Percentiles rank a stretch among this genome's conserved stretches.
Evolutionary conservation across 2,888 invertebrate species (phyloP).

Genomic region (Cloeon dipterum): DNA sequence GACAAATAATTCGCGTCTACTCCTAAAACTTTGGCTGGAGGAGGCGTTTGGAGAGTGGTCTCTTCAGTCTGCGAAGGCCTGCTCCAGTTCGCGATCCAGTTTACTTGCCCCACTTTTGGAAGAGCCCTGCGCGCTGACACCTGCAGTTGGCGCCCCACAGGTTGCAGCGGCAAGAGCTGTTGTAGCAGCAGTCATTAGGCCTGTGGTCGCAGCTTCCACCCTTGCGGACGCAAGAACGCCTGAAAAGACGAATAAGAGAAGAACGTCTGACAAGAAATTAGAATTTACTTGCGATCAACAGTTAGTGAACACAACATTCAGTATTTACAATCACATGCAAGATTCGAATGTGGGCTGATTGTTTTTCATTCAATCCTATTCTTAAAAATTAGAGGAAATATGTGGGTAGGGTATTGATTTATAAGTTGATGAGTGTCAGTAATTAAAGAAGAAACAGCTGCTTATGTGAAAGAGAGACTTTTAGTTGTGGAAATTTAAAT

Average conservation of each 20-base stretch:
- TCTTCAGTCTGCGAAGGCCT: neutral
- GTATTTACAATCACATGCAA: too few relatives aligned
- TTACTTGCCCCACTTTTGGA: slow-evolving; percentile 60
- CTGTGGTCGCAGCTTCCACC: slow-evolving; percentile 69
- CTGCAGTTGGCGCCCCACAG: slow-evolving; percentile 75
- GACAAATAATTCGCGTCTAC: neutral
- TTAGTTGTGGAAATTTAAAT: too few relatives aligned
- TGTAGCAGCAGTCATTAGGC: slow-evolving; percentile 66
- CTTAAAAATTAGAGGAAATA: too few relatives aligned
- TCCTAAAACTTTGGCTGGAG: neutral
- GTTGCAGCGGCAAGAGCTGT: slow-evolving; percentile 68
- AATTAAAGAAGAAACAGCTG: too few relatives aligned
- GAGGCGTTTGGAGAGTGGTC: neutral
- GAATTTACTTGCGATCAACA: slow-evolving; percentile 4
- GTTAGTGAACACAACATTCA: too few relatives aligned
- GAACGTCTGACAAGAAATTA: slow-evolving; percentile 38
- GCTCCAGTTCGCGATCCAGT: slow-evolving; percentile 2
- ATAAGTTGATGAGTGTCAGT: too few relatives aligned
- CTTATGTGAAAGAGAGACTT: too few relatives aligned
- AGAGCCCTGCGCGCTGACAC: slow-evolving; percentile 70
- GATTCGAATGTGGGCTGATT: too few relatives aligned
- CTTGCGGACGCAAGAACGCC: slow-evolving; percentile 57
- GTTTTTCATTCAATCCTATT: too few relatives aligned
- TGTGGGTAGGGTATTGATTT: too few relatives aligned
- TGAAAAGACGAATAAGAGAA: slow-evolving; percentile 64